Base-by-base conservation (phyloP, 1,140 invertebrate species). In the Frieseomelitta varia region DNA sequence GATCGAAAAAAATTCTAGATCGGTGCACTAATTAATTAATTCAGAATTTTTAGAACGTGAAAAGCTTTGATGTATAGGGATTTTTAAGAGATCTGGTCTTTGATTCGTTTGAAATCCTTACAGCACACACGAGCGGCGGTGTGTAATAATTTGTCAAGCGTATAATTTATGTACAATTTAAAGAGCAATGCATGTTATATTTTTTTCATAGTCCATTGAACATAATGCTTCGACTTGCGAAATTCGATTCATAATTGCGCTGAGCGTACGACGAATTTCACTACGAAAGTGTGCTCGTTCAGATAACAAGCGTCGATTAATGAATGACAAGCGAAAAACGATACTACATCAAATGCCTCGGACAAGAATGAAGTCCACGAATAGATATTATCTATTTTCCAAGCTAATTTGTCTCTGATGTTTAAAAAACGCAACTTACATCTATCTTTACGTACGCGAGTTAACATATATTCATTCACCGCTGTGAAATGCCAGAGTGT, bases 141-240 rank as follows among this genome's bases (percentile, higher is more conserved):
- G 39, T 39, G 34, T 39, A 0, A 67, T 67, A 78, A 67, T 53
- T 78, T 78, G 53, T 67, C 61, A 78, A 67, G 76, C 76, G 76
- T 78, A 67, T 53, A 78, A 78, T 78, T 78, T 78, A 78, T 78
- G 76, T 67, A 63, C 63, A 78, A 78, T 67, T 78, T 78, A 67
- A 78, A 58, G 21, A 30, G 47, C 51, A 51, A 78, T 67, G 53
- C 53, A 34, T 67, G 51, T 78, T 78, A 67, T 11, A 76, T 34
- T 76, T 76, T 47, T 72, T 76, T 58, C 56, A n/a, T 76, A 61
- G 12, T 53, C n/a, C 61, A 67, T 10, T 78, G 6, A 47, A 24
- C n/a, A 34, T 51, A 24, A 78, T 27, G 14, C 19, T 34, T 24
- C 10, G 47, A 67, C 63, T 78, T 78, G 63, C 47, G 65, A 67